Evolutionary conservation across 2,797 vertebrate genomes (phyloP).

Genomic region (Pogonophryne albipinna): DNA sequence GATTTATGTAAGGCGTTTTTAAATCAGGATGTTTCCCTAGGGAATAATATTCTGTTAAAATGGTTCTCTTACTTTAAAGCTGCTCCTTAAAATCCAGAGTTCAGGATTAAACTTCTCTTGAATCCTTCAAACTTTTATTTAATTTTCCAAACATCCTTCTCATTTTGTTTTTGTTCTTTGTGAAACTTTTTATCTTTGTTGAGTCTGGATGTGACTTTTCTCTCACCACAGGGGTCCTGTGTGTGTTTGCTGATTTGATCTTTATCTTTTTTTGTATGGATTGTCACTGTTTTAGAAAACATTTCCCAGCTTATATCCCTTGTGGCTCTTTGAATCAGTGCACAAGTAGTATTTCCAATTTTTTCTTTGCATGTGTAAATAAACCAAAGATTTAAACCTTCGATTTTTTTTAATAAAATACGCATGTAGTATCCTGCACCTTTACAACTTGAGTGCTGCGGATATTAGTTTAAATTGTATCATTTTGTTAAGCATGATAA

Average conservation of each 20-base stretch:
- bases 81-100: neutral
- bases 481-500: slow-evolving; percentile 4
- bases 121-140: neutral
- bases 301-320: neutral
- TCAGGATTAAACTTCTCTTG: neutral
- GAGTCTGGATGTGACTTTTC: slow-evolving; percentile 9
- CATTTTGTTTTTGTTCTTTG: neutral
- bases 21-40: neutral
- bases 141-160: neutral
- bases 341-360: slow-evolving; percentile 11
- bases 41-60: no score
- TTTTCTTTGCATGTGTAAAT: slow-evolving; percentile 30
- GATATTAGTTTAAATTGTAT: neutral
- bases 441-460: neutral
- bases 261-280: neutral
- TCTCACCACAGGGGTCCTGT: neutral
- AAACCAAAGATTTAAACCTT: neutral
- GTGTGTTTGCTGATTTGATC: slow-evolving; percentile 7
- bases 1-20: neutral
- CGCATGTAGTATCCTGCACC: neutral
- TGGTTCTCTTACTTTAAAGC: neutral
- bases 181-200: neutral
- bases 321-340: slow-evolving; percentile 7
- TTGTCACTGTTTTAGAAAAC: slow-evolving; percentile 1
- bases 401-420: neutral